Base-by-base conservation (phyloP, 2,888 invertebrate genomes). In the Sphecodes monilicornis region DNA sequence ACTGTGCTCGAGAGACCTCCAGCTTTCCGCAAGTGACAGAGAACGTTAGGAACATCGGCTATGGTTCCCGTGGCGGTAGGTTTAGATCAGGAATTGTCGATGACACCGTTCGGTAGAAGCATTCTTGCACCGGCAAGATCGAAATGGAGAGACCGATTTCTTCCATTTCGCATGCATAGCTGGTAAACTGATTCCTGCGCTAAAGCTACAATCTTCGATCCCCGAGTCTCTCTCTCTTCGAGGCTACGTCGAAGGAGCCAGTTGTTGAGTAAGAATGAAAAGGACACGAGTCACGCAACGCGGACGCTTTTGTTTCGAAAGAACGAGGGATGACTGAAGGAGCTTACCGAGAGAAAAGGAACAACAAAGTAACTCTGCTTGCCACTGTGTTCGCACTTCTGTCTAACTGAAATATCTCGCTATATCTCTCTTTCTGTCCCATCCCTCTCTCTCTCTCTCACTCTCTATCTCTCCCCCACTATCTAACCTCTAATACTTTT, bases 141-240 rank as follows among this genome's bases (percentile, higher is more conserved):
- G n/a, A 71, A 43, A 46, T 29, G 70, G 41, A 29, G 3, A 29
- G 39, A 39, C 16, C 29, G 64, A 64, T 43, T 22, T 32, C 13
- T 70, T 54, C 39, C 36, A 22, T 66, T 66, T 64, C 36, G 22
- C 26, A 16, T 60, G 10, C 39, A 69, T 22, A 60, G 41, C 83
- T 74, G 85, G 86, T 87, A 87, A 91, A 60, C 91, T 91, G 90
- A 92, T 93, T 92, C 91, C 91, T 93, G 92, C 92, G 93, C 93
- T 93, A 93, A 92, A 93, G 93, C 93, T 93, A 93, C 93, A 93
- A 92, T 94, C 93, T 93, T 93, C 93, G 93, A 92, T 90, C 92
- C 92, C 94, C 94, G 94, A 94, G 94, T 94, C 94, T 93, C 66
- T 66, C 92, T 93, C 92, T 92, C 91, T 94, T 92, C 94, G 94